phyloP scores from a whole-genome alignment of 2,888 invertebrate genomes.

The Drosophila neonasuta region DNA sequence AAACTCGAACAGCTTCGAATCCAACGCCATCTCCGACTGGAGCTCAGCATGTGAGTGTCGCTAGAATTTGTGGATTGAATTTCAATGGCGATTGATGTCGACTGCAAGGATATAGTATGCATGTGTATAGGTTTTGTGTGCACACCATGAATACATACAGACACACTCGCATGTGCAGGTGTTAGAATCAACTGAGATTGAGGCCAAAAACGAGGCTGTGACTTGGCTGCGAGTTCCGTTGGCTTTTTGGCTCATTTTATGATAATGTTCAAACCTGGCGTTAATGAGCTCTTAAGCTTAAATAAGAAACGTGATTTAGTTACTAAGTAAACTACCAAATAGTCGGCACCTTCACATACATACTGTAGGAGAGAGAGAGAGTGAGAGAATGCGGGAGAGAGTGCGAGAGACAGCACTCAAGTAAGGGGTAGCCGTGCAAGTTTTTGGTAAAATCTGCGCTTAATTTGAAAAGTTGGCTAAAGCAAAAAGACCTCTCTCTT shows the following conservation, averaged over 20 bases:
- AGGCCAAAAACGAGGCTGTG: conserved; percentile 40
- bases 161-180: conserved; percentile 24
- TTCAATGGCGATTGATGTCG: conserved; percentile 76
- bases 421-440: conserved; percentile 37
- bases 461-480: conserved; percentile 75
- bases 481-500: conserved; percentile 40
- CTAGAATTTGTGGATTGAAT: conserved; percentile 74
- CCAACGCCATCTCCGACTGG: conserved; percentile 1
- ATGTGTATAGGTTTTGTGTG: conserved; percentile 26
- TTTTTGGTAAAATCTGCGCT: conserved; percentile 68
- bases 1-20: conserved; percentile 7
- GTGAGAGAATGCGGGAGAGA: not conserved
- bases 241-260: conserved; percentile 67
- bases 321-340: conserved; percentile 76
- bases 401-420: conserved; percentile 20
- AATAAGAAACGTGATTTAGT: conserved; percentile 79
- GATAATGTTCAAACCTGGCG: conserved; percentile 74
- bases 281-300: conserved; percentile 80
- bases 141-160: conserved; percentile 16
- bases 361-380: not conserved
- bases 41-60: conserved; percentile 56
- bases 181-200: conserved; percentile 23
- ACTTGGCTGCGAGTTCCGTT: conserved; percentile 33
- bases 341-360: conserved; percentile 37
- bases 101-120: conserved; percentile 23